Base-by-base conservation (phyloP, 2,113 vertebrate genomes). In the Origma solitaria region DNA sequence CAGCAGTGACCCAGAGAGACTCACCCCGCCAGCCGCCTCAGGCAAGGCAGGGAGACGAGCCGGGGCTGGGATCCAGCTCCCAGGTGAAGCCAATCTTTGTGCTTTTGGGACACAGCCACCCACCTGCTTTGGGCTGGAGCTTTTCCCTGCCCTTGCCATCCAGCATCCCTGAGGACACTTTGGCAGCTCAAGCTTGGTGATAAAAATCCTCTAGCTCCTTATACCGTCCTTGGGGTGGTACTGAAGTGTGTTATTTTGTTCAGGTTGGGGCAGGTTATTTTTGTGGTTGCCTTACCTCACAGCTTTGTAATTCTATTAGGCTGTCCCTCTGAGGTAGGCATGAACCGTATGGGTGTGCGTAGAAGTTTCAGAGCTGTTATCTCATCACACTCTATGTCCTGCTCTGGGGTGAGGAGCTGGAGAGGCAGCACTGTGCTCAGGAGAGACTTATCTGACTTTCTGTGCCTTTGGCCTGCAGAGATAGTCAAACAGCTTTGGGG, bases 81-180 rank as follows among this genome's bases (percentile, higher is more conserved):
- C 49, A 1, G 15, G 16, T 9, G n/a, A 18, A 51, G n/a, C 30
- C 22, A 2, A 1, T 1, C 5, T 2, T 68, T 6, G 15, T 1
- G 40, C 21, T 0, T 65, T 37, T 14, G 1, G 64, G 44, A 27
- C 58, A 33, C 68, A 4, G 49, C 20, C 25, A 8, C 40, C 17
- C 15, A 0, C 13, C 15, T 7, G 30, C 56, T 8, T 4, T 6
- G 23, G 22, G 56, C 38, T 15, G 25, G 10, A 11, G 45, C 25
- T 65, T 62, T 20, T 4, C 13, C 11, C 28, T 64, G 53, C 15
- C 27, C 31, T 21, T 10, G 11, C 25, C 4, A 0, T 2, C 0
- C 13, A 7, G 27, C 20, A 25, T 16, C 56, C 61, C 51, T 5
- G 20, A 25, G 57, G 57, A 44, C 37, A 49, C 11, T 12, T 13